Percentiles rank a stretch among this genome's conserved stretches.
phyloP scores from a whole-genome alignment of 2,888 invertebrate genomes.

The Hydraecia micacea region DNA sequence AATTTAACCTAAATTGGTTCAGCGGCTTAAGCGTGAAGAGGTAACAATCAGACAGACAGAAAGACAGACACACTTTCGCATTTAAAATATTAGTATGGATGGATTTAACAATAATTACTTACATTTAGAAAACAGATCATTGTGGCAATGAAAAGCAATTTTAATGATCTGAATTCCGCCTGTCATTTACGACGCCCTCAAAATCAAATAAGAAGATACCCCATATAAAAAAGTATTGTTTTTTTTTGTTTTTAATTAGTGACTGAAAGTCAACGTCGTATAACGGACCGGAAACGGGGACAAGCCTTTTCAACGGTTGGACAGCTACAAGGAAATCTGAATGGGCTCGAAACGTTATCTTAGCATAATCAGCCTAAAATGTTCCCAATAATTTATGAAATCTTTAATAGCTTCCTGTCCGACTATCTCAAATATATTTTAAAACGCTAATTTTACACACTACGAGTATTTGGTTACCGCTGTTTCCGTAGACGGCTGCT shows the following conservation, averaged over 20 bases:
- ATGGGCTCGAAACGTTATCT: conserved; percentile 8
- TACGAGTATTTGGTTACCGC: no score
- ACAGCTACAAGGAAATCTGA: neutral
- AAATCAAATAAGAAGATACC: conserved; percentile 1
- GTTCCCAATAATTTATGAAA: neutral
- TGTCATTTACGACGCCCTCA: neutral
- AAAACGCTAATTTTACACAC: no score
- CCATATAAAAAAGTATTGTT: neutral
- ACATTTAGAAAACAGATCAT: neutral
- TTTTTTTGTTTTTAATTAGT: conserved; percentile 18
- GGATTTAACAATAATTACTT: neutral
- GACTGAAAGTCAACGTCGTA: neutral
- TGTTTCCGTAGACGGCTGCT: neutral
- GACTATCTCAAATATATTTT: neutral
- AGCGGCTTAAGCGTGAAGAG: no score
- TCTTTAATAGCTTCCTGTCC: neutral
- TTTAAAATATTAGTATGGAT: no score
- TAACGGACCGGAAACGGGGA: neutral
- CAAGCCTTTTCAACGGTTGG: neutral
- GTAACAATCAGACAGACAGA: no score
- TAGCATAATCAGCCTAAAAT: no score
- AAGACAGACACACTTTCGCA: no score
- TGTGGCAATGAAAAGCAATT: neutral
- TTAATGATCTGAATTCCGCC: neutral
- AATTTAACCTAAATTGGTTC: no score